These are phyloP conservation scores for Coreius guichenoti DNA, from an alignment of 2,797 vertebrate species.

Conservation along the genomic window DNA sequence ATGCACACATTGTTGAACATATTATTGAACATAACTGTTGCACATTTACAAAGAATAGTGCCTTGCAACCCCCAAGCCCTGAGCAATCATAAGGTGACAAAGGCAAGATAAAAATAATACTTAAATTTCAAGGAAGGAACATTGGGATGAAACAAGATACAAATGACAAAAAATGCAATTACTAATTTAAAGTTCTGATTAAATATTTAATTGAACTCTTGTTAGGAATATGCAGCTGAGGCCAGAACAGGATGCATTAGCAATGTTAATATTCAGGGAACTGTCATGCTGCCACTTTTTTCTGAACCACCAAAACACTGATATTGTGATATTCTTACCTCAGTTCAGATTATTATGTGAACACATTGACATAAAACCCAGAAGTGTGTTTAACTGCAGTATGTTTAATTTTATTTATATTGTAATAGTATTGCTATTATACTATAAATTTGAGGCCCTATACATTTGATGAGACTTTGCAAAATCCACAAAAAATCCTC, in stretches of 20 bases:
- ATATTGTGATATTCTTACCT: not conserved
- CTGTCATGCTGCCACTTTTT: not conserved
- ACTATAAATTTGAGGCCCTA: not conserved
- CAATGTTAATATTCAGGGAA: not conserved
- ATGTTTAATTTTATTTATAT: not conserved
- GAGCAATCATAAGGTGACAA: constrained; percentile 1
- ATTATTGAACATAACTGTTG: not conserved
- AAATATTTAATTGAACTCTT: not conserved
- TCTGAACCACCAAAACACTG: not conserved
- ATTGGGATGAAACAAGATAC: not conserved
- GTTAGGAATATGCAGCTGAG: not conserved
- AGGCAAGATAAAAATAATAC: not conserved
- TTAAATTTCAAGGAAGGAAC: not conserved
- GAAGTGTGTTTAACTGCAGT: not conserved
- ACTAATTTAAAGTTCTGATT: not conserved
- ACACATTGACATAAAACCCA: not conserved
- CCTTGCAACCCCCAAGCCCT: not conserved
- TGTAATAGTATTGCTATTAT: not conserved
- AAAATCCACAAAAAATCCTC: not conserved
- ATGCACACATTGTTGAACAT: not conserved
- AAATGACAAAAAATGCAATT: not conserved
- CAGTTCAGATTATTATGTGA: not conserved
- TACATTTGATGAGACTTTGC: not conserved
- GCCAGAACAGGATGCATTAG: not conserved
- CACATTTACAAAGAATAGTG: not conserved